phyloP scores from a whole-genome alignment of 2,113 vertebrate species.

The Pseudorasbora parva region DNA sequence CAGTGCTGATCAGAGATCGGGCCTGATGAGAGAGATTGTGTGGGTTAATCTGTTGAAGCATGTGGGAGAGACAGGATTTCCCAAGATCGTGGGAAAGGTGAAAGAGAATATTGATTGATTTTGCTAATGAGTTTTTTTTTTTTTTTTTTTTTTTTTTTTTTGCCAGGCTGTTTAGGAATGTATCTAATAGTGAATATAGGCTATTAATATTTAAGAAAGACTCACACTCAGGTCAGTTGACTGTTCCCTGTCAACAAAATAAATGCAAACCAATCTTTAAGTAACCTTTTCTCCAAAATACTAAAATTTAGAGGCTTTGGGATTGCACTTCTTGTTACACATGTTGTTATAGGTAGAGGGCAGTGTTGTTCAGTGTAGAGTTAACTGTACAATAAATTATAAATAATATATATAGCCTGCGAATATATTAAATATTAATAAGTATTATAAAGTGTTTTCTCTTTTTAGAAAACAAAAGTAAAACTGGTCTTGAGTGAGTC shows the following conservation, averaged over 20 bases:
- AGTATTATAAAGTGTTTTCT: too few species aligned
- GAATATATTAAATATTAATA: too few species aligned
- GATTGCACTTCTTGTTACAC: too few species aligned
- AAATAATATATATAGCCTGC: too few species aligned
- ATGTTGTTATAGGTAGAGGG: too few species aligned
- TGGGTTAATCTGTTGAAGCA: conserved; percentile 1
- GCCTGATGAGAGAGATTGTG: conserved; percentile 8
- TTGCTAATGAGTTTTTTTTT: conserved; percentile 18
- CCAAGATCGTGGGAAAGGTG: conserved; percentile 18
- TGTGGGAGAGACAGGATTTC: conserved; percentile 11
- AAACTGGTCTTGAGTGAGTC: too few species aligned
- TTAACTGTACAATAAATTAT: too few species aligned
- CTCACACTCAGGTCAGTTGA: background rate
- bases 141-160: too few species aligned
- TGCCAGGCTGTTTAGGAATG: background rate
- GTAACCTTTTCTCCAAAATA: background rate
- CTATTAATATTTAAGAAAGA: background rate
- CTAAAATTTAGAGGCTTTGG: too few species aligned
- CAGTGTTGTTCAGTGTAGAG: too few species aligned
- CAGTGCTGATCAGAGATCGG: background rate
- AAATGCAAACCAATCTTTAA: background rate
- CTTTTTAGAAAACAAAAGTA: too few species aligned
- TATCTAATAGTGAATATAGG: background rate
- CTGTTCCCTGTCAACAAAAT: background rate
- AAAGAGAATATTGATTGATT: conserved; percentile 2